Evolutionary conservation across 1,140 invertebrate species (phyloP).

Genomic region (Nasonia vitripennis): DNA sequence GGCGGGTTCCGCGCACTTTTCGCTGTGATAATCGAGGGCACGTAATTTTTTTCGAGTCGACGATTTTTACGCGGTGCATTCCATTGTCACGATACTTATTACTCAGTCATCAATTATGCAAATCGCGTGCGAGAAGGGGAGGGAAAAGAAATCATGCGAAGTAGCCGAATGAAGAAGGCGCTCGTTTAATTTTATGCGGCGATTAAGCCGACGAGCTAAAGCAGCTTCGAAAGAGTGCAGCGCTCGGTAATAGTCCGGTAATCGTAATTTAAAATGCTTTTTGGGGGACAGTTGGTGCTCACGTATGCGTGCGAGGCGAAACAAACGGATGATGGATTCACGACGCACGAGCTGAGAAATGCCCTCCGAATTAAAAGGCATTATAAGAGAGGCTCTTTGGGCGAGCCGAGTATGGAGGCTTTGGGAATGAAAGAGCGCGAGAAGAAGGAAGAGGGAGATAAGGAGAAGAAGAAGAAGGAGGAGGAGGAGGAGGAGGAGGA

Average conservation of each 20-base stretch:
- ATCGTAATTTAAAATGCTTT: slow-evolving; percentile 1
- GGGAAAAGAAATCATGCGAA: slow-evolving; percentile 1
- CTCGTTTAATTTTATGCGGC: slow-evolving; percentile 21
- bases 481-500: slow-evolving; percentile 50
- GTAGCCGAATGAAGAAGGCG: background rate
- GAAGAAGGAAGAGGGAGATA: slow-evolving; percentile 27
- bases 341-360: background rate
- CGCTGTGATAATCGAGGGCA: slow-evolving; percentile 54
- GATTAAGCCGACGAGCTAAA: background rate
- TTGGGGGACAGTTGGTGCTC: background rate
- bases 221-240: background rate
- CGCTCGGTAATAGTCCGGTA: background rate
- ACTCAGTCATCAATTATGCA: slow-evolving; percentile 51
- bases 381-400: slow-evolving; percentile 33
- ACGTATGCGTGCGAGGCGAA: background rate
- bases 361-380: slow-evolving; percentile 25
- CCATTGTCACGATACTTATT: background rate
- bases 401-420: slow-evolving; percentile 49
- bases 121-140: background rate
- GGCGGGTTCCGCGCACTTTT: background rate
- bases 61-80: slow-evolving; percentile 58
- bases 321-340: slow-evolving; percentile 22
- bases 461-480: slow-evolving; percentile 21
- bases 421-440: slow-evolving; percentile 52
- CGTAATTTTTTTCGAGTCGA: background rate